phyloP scores from a whole-genome alignment of 2,888 invertebrate species.

The Blastobasis adustella region DNA sequence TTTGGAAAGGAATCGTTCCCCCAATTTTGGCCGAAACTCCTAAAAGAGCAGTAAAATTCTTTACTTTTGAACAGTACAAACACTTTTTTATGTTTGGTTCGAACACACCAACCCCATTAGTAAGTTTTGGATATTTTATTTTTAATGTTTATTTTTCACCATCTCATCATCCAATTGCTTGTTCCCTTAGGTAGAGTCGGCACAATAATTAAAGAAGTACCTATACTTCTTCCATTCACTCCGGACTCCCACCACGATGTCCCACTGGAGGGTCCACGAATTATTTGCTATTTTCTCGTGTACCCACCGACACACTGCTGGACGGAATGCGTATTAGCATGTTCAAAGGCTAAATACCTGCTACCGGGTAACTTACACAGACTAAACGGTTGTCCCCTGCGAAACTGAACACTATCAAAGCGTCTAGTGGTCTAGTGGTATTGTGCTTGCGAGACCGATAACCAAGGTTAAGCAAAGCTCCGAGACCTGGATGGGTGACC shows the following conservation, averaged over 20 bases:
- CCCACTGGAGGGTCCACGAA: neutral
- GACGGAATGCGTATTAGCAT: no score
- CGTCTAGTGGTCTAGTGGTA: no score
- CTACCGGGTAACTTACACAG: no score
- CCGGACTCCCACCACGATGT: neutral
- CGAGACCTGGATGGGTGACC: no score
- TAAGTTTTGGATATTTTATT: constrained; percentile 49
- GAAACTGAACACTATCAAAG: no score
- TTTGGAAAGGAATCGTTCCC: constrained; percentile 95
- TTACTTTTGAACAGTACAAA: constrained; percentile 95
- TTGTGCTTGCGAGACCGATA: no score
- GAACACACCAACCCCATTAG: constrained; percentile 83
- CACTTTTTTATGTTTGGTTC: constrained; percentile 87
- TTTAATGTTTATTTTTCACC: constrained; percentile 2
- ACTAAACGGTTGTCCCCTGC: no score
- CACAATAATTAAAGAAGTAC: neutral
- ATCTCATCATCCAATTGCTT: neutral
- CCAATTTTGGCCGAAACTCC: constrained; percentile 96
- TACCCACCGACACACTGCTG: no score
- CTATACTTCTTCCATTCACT: neutral
- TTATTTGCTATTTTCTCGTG: neutral
- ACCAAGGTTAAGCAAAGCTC: no score
- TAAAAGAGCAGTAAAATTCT: constrained; percentile 95
- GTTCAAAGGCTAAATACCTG: no score
- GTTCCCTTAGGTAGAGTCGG: neutral